A percentile compares a stretch with the other conserved stretches of the same genome.
phyloP scores from a whole-genome alignment of 1,140 invertebrate genomes.

The Pemphigus obesinymphae region DNA sequence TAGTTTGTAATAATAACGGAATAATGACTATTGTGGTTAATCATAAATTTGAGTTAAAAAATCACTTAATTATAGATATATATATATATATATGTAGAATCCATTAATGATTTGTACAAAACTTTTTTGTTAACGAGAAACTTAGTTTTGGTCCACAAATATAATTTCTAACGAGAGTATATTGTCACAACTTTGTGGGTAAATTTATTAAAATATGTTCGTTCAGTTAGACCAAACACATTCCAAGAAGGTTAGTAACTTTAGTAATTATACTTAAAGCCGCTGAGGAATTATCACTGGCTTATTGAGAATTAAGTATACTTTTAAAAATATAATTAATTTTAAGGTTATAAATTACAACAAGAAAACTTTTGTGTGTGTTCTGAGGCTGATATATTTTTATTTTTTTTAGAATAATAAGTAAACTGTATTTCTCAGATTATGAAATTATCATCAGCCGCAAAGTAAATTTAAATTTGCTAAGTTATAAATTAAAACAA shows the following conservation, averaged over 20 bases:
- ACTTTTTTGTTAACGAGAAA: not conserved
- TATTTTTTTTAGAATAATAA: not conserved
- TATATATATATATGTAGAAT: not conserved
- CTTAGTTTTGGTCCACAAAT: not conserved
- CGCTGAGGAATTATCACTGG: slow-evolving; percentile 18
- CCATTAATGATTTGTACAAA: slow-evolving; percentile 1
- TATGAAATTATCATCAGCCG: not conserved
- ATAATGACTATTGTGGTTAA: too few relatives aligned
- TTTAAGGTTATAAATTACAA: slow-evolving; percentile 2
- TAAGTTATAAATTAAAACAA: not conserved
- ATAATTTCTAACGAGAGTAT: slow-evolving; percentile 19
- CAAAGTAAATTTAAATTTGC: not conserved
- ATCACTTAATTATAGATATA: too few relatives aligned
- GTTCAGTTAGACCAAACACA: slow-evolving; percentile 23
- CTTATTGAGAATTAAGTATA: slow-evolving; percentile 22
- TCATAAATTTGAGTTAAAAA: too few relatives aligned
- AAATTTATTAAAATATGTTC: slow-evolving; percentile 35
- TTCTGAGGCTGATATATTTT: not conserved
- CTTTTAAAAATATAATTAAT: slow-evolving; percentile 32
- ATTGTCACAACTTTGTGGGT: not conserved
- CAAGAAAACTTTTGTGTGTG: not conserved
- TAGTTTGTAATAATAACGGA: too few relatives aligned
- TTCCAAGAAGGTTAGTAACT: slow-evolving; percentile 22
- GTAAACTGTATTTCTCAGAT: not conserved
- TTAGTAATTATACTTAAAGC: slow-evolving; percentile 31